Base-by-base conservation (phyloP, 2,113 vertebrate species). In the Corythoichthys intestinalis region DNA sequence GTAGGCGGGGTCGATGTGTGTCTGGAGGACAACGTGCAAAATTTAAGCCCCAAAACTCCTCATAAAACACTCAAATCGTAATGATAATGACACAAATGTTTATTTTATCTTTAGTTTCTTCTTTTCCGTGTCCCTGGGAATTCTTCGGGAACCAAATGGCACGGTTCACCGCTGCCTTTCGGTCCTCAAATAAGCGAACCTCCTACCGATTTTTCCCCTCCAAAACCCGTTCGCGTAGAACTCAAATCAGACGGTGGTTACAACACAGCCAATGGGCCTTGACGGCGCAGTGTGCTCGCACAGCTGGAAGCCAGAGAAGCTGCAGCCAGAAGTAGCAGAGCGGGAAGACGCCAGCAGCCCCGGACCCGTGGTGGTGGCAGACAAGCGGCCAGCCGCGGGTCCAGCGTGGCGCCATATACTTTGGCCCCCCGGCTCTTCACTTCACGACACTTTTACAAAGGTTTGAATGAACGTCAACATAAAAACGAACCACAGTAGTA, bases 71-170 rank as follows among this genome's bases (percentile, higher is more conserved):
- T 7, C 5, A 38, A 12, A 44, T 11, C 2, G 9, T 44, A 46
- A 62, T 46, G 17, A 2, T 12, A 56, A 13, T 34, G 15, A 1
- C 34, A 68, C 65, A 76, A 75, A 78, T 64, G 82, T 67, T 47
- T 44, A 44, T 8, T 1, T 44, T 5, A 44, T 44, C 66, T 76
- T 71, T 6, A n/a, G 6, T 39, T 39, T 67, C 71, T 74, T 56
- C 81, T 78, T 78, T 73, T 53, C 66, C 58, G 73, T 84, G 85
- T 87, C 82, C 85, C 83, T 87, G 83, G 50, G 77, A 78, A 39
- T 74, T 64, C 72, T 73, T 74, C 76, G 70, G 72, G 65, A 80
- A 79, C 63, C 15, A 72, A 67, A 77, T 83, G 83, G 50, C 73
- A 74, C 73, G 48, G 67, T 76, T 73, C 77, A 72, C 68, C 67